Conservation (phyloP, 2,888 invertebrate genomes). For the Thereva nobilitata region DNA sequence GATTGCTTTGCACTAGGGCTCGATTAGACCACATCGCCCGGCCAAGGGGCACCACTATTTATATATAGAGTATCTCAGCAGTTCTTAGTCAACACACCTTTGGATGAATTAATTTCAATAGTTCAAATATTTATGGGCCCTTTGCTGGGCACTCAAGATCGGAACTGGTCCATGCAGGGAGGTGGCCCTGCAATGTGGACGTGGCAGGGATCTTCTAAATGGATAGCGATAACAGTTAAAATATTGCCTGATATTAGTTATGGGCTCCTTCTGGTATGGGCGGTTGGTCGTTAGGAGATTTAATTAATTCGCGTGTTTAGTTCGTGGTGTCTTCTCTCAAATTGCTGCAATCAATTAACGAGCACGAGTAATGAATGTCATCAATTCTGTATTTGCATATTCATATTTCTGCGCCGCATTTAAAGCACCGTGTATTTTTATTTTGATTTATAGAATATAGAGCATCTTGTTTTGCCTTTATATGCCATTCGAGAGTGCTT, state of each 20-base stretch:
- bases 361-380: slow-evolving; percentile 41
- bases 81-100: slow-evolving; percentile 16
- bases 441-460: slow-evolving; percentile 37
- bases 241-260: slow-evolving; percentile 28
- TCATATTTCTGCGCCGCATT: slow-evolving; percentile 22
- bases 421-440: slow-evolving; percentile 27
- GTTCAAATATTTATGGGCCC: slow-evolving; percentile 33
- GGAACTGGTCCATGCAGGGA: not conserved
- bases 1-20: not conserved
- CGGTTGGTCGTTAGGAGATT: slow-evolving; percentile 24
- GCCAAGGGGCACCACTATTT: too few relatives aligned
- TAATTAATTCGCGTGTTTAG: slow-evolving; percentile 42
- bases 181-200: not conserved
- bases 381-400: slow-evolving; percentile 40
- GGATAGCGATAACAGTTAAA: slow-evolving; percentile 17
- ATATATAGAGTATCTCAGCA: too few relatives aligned
- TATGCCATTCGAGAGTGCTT: too few relatives aligned
- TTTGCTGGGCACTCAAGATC: slow-evolving; percentile 1
- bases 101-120: slow-evolving; percentile 31
- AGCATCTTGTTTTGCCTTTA: not conserved
- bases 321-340: slow-evolving; percentile 39
- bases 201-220: not conserved
- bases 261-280: slow-evolving; percentile 6
- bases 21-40: slow-evolving; percentile 18
- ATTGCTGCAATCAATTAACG: slow-evolving; percentile 42